Evolutionary conservation across 2,797 vertebrate genomes (phyloP).

Genomic region (Neosilurus hyrtlii): DNA sequence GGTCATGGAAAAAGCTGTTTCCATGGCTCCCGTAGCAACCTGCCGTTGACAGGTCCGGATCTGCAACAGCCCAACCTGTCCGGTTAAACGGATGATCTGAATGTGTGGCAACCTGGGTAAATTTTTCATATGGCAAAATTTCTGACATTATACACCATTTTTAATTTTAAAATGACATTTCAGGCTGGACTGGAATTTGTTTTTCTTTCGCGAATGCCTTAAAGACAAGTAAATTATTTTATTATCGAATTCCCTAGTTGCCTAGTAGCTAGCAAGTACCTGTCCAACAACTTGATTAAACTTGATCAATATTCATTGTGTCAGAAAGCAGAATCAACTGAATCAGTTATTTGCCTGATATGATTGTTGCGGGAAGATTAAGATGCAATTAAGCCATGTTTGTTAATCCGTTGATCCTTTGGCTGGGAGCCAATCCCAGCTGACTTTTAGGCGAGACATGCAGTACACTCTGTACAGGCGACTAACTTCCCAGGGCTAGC

Average conservation of each 20-base stretch:
- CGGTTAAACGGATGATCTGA: neutral
- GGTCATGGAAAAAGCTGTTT: conserved; percentile 3
- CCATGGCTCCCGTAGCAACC: conserved; percentile 15
- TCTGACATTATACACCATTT: no score
- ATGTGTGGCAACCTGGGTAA: neutral
- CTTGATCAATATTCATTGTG: neutral
- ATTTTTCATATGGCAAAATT: neutral
- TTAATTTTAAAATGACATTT: neutral
- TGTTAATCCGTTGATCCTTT: neutral
- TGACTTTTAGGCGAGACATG: no score
- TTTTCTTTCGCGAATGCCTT: neutral
- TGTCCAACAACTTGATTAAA: neutral
- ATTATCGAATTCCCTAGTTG: no score
- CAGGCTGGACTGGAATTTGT: neutral
- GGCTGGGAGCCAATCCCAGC: no score
- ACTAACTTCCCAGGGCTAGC: no score
- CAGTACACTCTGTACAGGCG: no score
- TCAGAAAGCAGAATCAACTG: neutral
- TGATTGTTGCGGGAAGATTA: no score
- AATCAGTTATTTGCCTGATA: neutral
- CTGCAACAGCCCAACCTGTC: neutral
- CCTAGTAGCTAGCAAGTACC: neutral
- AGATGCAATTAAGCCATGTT: neutral
- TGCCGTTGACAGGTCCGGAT: neutral
- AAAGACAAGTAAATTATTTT: neutral